Percentiles rank a stretch among this genome's conserved stretches.
Evolutionary conservation across 2,113 vertebrate genomes (phyloP).

Genomic region (Stigmatopora nigra): DNA sequence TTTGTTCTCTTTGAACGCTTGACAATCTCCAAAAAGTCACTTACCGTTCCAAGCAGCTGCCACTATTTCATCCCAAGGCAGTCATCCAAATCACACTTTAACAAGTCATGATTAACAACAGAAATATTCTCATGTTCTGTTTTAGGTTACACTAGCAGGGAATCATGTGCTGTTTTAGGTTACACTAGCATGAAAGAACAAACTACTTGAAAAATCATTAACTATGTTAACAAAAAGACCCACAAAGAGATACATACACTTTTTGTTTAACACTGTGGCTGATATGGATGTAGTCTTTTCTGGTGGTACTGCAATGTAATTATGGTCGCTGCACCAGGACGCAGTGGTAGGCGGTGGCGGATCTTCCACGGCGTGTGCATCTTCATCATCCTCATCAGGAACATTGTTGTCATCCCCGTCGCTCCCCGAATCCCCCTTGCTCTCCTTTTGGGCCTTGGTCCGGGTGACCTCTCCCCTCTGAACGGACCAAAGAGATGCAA

Average conservation of each 20-base stretch:
- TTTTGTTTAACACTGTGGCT: slow-evolving; percentile 90
- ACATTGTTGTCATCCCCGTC: slow-evolving; percentile 46
- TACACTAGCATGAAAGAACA: slow-evolving; percentile 35
- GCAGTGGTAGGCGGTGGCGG: slow-evolving; percentile 77
- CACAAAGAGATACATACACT: slow-evolving; percentile 97
- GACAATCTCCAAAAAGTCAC: slow-evolving; percentile 58
- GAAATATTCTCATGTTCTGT: slow-evolving; percentile 25
- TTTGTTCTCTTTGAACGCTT: neutral
- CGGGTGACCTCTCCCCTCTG: slow-evolving; percentile 68
- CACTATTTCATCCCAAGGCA: slow-evolving; percentile 32
- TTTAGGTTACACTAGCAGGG: slow-evolving; percentile 37
- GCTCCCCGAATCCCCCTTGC: slow-evolving; percentile 58
- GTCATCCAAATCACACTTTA: slow-evolving; percentile 32
- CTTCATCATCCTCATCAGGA: slow-evolving; percentile 63
- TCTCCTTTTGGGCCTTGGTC: slow-evolving; percentile 66
- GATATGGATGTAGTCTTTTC: slow-evolving; percentile 91
- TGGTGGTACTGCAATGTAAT: slow-evolving; percentile 99
- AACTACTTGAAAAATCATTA: slow-evolving; percentile 37
- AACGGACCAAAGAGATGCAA: slow-evolving; percentile 13
- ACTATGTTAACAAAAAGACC: slow-evolving; percentile 63
- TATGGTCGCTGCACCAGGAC: slow-evolving; percentile 99
- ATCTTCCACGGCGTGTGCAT: slow-evolving; percentile 66
- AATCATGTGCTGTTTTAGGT: slow-evolving; percentile 26
- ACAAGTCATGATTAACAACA: slow-evolving; percentile 26
- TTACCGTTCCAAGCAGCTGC: slow-evolving; percentile 57